Percentiles rank a stretch among this genome's conserved stretches.
Evolutionary conservation across 2,113 vertebrate species (phyloP).

Genomic region (Hippocampus barbouri): DNA sequence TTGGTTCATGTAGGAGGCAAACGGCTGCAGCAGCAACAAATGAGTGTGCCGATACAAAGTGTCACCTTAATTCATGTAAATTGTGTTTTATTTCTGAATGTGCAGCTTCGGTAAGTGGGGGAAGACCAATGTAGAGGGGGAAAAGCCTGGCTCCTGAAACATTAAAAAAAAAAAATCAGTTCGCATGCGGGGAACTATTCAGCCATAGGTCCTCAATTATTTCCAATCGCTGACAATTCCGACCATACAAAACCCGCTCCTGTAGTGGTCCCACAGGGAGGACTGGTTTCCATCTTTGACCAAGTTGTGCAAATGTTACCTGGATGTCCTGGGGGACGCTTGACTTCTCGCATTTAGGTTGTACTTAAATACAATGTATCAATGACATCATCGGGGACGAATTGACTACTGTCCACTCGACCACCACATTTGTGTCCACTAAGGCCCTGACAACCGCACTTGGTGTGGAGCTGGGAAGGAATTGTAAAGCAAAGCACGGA

Average conservation of each 20-base stretch:
- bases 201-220: background rate
- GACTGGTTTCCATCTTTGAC: too few relatives aligned
- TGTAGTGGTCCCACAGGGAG: too few relatives aligned
- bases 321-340: too few relatives aligned
- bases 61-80: too few relatives aligned
- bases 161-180: background rate
- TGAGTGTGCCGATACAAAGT: background rate
- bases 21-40: background rate
- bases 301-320: too few relatives aligned
- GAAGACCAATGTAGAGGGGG: background rate
- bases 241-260: background rate
- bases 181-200: background rate
- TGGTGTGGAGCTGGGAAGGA: slow-evolving; percentile 7
- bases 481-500: slow-evolving; percentile 26
- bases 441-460: slow-evolving; percentile 14
- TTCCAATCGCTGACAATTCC: background rate
- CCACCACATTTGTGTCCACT: background rate
- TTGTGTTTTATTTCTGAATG: too few relatives aligned
- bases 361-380: too few relatives aligned
- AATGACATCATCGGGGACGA: too few relatives aligned
- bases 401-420: too few relatives aligned
- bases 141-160: background rate
- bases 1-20: background rate
- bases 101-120: too few relatives aligned
- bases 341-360: too few relatives aligned